Evolutionary conservation across 2,113 vertebrate species (phyloP).

Genomic region (Pholis gunnellus): DNA sequence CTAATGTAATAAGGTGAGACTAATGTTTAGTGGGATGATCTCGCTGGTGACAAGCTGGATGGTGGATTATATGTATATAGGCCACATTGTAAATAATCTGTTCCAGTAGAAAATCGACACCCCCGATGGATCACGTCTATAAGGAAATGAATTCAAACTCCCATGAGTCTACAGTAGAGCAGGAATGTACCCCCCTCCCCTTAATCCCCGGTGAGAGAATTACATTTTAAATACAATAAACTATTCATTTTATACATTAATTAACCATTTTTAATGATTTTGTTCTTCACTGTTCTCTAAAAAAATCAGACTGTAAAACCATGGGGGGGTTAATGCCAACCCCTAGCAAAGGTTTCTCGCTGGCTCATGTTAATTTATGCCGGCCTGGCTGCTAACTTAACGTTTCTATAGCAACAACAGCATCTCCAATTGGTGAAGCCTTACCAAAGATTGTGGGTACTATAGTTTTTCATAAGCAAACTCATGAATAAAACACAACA

Average conservation of each 20-base stretch:
- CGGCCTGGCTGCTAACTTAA: conserved; percentile 42
- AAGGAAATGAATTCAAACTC: conserved; percentile 36
- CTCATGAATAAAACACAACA: conserved; percentile 66
- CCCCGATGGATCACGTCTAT: conserved; percentile 8
- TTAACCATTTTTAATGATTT: conserved; percentile 20
- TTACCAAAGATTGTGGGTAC: conserved; percentile 58
- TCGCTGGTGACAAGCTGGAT: conserved; percentile 35
- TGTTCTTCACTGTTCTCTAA: not conserved
- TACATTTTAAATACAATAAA: conserved; percentile 28
- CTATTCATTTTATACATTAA: conserved; percentile 9
- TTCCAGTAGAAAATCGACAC: conserved; percentile 37
- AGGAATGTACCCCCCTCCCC: conserved; percentile 5
- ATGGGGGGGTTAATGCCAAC: not conserved
- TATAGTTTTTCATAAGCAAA: conserved; percentile 55
- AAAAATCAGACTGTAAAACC: not conserved
- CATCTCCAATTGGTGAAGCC: conserved; percentile 31
- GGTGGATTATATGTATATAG: conserved; percentile 37
- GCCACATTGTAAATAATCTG: conserved; percentile 41
- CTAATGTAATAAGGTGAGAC: conserved; percentile 51
- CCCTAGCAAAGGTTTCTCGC: conserved; percentile 14
- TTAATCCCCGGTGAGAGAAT: conserved; percentile 18
- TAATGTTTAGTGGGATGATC: conserved; percentile 58
- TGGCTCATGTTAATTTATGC: conserved; percentile 15
- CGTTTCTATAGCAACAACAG: conserved; percentile 68
- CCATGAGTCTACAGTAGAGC: not conserved